A percentile compares a stretch with the other conserved stretches of the same genome.
Conservation (phyloP, 2,888 invertebrate species). For the Pelosia muscerda region DNA sequence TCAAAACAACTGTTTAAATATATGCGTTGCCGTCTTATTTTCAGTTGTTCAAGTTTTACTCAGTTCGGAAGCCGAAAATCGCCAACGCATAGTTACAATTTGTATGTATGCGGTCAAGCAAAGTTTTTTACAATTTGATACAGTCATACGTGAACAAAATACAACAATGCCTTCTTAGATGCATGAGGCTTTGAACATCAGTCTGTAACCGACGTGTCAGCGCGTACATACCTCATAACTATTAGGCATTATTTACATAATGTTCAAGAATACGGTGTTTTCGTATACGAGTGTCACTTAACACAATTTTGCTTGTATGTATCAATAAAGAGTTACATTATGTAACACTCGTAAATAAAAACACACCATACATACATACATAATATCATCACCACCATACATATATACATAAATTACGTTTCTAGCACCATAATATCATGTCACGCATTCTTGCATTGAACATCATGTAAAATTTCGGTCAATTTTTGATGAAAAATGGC, state of each 20-base stretch:
- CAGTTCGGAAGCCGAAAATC: conserved; percentile 2
- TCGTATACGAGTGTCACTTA: background rate
- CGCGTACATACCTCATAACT: background rate
- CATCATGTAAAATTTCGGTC: too few relatives aligned
- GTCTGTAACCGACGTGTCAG: background rate
- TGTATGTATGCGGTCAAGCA: background rate
- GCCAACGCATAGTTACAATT: background rate
- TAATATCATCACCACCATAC: too few relatives aligned
- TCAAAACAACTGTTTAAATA: conserved; percentile 13
- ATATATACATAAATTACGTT: too few relatives aligned
- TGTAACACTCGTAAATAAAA: too few relatives aligned
- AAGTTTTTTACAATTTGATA: background rate
- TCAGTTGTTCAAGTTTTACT: conserved; percentile 6
- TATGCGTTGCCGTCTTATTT: background rate
- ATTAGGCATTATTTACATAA: too few relatives aligned
- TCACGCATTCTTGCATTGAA: too few relatives aligned
- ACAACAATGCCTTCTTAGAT: background rate
- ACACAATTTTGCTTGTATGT: too few relatives aligned
- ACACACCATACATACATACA: too few relatives aligned
- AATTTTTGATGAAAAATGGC: too few relatives aligned
- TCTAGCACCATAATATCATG: too few relatives aligned
- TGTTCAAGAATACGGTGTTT: too few relatives aligned
- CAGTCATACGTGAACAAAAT: conserved; percentile 1
- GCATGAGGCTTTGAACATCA: background rate
- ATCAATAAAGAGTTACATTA: background rate